Base-by-base conservation (phyloP, 2,113 vertebrate genomes). In the Bubalus kerabau region DNA sequence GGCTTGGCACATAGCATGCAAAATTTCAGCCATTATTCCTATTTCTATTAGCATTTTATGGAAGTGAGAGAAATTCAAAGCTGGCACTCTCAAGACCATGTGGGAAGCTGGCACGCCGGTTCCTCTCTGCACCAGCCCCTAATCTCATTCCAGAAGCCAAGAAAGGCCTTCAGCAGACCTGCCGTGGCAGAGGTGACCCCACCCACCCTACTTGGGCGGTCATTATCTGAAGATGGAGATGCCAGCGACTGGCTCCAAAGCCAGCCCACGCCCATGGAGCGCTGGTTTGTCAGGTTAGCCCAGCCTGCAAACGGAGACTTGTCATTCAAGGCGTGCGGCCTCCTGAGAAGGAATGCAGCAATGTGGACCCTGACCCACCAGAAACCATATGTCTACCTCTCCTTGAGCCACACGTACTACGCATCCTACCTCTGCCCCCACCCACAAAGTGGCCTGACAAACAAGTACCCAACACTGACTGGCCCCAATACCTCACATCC, bases 241-340 rank as follows among this genome's bases (percentile, higher is more conserved):
- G 43, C 67, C 76, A 46, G 32, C 0, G 0, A 60, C 94, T 46
- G 32, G 54, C 32, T 87, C 48, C 7, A 2, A 1, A 28, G 54
- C 56, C 0, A 19, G 48, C 62, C 94, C 92, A 97, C 95, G 0
- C 97, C 96, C 95, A 93, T 0, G 78, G 56, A 90, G 56, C 0
- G 0, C 98, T 93, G 96, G 98, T 97, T 97, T 97, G 96, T 97
- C 98, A 91, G 71, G 98, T 98, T 94, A 19, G 74, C 24, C 92
- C 40, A 4, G 86, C 21, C 36, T 0, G 83, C 87, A 13, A 80
- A 7, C 9, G 1, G 5, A 28, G 76, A 96, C 96, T 90, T 52
- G 82, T 95, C 93, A 57, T 43, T 92, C 96, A 94, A 98, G 95
- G 64, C 36, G 28, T 86, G 64, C 40, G 19, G 62, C 64, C 76